Evolutionary conservation across 1,140 invertebrate species (phyloP), one percentile per base, ranked within the genome.

Genomic region (Dendroctonus valens): DNA sequence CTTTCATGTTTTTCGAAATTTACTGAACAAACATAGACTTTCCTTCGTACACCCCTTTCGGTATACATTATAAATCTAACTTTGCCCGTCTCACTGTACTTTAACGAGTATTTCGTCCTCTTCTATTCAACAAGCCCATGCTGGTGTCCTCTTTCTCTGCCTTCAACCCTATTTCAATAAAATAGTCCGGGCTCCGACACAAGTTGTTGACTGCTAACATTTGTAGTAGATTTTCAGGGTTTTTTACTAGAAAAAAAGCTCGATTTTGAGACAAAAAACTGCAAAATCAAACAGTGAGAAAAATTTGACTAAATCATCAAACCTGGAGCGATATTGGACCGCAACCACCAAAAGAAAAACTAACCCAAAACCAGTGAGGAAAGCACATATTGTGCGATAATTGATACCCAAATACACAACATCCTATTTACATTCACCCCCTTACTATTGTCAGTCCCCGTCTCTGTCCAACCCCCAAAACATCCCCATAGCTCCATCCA

Each of bases 41-140:
- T 62, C 59, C 59, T 67, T 68, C 66, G 66, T 68, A 52, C 60
- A 68, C 59, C 66, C 66, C 66, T 68, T 68, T 68, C 66, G 66
- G 66, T 68, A 68, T 68, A 68, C 66, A 68, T 68, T 68, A 68
- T 68, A 68, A 68, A 68, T 68, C 66, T 63, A 68, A 68, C 59
- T 68, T 68, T 68, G 59, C 59, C 50, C 48, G 66, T 68, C 54
- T 63, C 66, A 63, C 59, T 62, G 66, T 63, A 68, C 57, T 62
- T 41, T 63, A 63, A 68, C 66, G 66, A 63, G 60, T 59, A 63
- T 62, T 68, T 59, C 52, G n/a, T 68, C 66, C 60, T 51, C 37
- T 55, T 51, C 58, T 68, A 57, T 40, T 53, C 11, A 12, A 50
- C 51, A 26, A 11, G 7, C 40, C 42, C 15, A 41, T n/a, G 15